Evolutionary conservation across 2,113 vertebrate species (phyloP).

Genomic region (Mystacornis crossleyi): DNA sequence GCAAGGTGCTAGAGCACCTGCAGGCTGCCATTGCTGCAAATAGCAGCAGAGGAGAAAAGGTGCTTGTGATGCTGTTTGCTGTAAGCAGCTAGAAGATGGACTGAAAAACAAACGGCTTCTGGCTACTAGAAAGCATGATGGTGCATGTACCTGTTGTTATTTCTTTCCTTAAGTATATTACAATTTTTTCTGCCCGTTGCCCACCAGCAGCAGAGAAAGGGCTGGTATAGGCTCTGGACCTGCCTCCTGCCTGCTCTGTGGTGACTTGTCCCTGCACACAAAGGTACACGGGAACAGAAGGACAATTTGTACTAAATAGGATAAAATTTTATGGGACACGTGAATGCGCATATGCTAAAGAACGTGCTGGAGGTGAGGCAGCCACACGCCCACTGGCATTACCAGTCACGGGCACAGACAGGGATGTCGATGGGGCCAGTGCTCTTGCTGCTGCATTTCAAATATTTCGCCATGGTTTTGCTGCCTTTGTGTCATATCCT

Average conservation of each 20-base stretch:
- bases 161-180: not conserved
- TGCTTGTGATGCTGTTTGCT: not conserved
- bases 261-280: fast-evolving
- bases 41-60: not conserved
- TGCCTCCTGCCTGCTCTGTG: fast-evolving
- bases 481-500: not conserved
- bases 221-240: not conserved
- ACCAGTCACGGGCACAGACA: fast-evolving
- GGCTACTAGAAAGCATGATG: not conserved
- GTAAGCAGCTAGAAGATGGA: not conserved
- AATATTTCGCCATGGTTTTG: not conserved
- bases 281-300: not conserved
- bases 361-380: fast-evolving
- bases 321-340: fast-evolving
- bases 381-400: fast-evolving
- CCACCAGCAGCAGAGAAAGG: not conserved
- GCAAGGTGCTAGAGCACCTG: not conserved
- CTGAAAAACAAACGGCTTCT: not conserved
- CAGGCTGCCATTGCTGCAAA: not conserved
- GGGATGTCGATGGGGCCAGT: fast-evolving
- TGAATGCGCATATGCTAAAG: not conserved
- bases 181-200: not conserved
- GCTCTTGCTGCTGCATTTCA: not conserved
- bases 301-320: not conserved
- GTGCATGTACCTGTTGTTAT: not conserved